Base-by-base conservation (phyloP, 1,140 invertebrate genomes). In the Drosophila biarmipes region DNA sequence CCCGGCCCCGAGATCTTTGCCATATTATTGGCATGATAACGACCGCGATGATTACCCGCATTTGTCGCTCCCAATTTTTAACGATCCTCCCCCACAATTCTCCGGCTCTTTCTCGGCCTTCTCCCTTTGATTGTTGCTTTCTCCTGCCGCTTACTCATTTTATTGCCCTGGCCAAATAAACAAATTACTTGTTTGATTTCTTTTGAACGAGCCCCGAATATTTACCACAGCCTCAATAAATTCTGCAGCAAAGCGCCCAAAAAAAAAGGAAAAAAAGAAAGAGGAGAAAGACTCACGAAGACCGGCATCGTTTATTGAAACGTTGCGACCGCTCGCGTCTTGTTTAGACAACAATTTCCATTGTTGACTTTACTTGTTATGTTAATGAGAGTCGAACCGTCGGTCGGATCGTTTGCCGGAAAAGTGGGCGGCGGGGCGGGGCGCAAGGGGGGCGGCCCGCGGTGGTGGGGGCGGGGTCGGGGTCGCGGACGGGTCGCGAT, bases 331-430 rank as follows among this genome's bases (percentile, higher is more conserved):
- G 67, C 68, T 64, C 51, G 73, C 78, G 71, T 73, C 84, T 87
- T 87, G 84, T 89, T 87, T 87, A 87, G 84, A 87, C 84, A 87
- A 87, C 84, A 87, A 87, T 87, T 87, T 87, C 71, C 82, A 86
- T 86, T 86, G 82, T 86, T 86, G 82, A 86, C 82, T 87, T 87
- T 86, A 87, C 82, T 86, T 86, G 84, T 86, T 86, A 86, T 86
- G 82, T 86, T 86, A 86, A 86, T 86, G 84, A 86, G 82, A 78
- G 80, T 42, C 71, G 71, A 49, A 43, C 73, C 55, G 48, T 45
- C 78, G 42, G 24, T 29, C 67, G 29, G 54, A 58, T 76, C 55
- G 58, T 42, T 54, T 71, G 56, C 72, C 40, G 57, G 62, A 63
- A 48, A 62, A 45, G 62, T 72, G 52, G 61, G 57, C 35, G 61